Evolutionary conservation across 2,797 vertebrate genomes (phyloP), one percentile per base, ranked within the genome.

Genomic region (Crypturellus tataupa): DNA sequence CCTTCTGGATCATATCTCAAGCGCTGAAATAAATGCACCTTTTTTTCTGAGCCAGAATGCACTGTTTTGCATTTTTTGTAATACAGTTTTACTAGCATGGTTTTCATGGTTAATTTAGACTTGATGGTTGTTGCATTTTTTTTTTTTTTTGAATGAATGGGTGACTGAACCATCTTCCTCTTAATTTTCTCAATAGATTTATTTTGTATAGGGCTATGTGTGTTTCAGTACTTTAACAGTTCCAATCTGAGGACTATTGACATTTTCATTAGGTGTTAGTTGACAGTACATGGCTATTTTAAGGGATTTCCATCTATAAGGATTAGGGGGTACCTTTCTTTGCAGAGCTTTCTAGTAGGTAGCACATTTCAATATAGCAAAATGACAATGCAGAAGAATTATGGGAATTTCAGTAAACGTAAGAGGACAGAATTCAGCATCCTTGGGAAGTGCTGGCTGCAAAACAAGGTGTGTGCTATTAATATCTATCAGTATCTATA

Each of bases 401-500:
- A 33, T 33, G 68, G 87, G 64, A 9, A 44, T 86, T 95, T 94
- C 35, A 89, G 64, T 46, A 53, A 3, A 24, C 6, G 7, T 59
- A 46, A 95, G 59, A 95, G 69, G 63, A 92, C n/a, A 86, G 93
- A 96, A 94, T 93, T 69, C 47, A 78, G 56, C 59, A 88, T 83
- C 88, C 63, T 80, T 47, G 47, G 73, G 64, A 85, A 94, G 51
- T 58, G 73, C 82, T 94, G 75, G 75, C 46, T 96, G 80, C 53
- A 94, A 80, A 93, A 80, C 25, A 72, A 94, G 78, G 83, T 93
- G 91, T 17, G 0, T 95, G 94, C 69, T 83, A 63, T 95, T 95
- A 93, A 95, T 93, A 93, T 75, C 83, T 93, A 93, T 90, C 80
- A 83, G 75, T 81, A 87, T 95, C 90, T 85, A 68, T 92, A 87